Base-by-base conservation (phyloP, 1,140 invertebrate genomes). In the Neodiprion lecontei region DNA sequence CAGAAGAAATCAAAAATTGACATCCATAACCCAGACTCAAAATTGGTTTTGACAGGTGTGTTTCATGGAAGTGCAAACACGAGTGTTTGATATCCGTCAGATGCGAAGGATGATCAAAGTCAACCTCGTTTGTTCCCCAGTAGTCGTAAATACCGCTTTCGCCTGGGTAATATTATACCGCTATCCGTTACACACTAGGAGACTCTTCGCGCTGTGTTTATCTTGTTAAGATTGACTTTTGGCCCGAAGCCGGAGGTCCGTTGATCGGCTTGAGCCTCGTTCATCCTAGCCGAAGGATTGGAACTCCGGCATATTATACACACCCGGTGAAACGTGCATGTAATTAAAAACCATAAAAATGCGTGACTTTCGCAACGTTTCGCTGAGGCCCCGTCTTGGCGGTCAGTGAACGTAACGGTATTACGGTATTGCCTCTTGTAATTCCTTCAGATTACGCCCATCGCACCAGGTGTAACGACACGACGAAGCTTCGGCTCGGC, bases 351-450 rank as follows among this genome's bases (percentile, higher is more conserved):
- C 5, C 53, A 61, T 61, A 61, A 61, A 61, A 61, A 61, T 61
- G 53, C n/a, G 11, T 61, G 53, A 61, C 53, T 61, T 61, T 61
- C 53, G 53, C 53, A 61, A 61, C n/a, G 53, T 61, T 61, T 61
- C 53, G 53, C 53, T 9, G 53, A 40, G 28, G 28, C n/a, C n/a
- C 53, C 53, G 53, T 61, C 5, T 61, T 61, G 11, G 53, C 53
- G 53, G 53, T 61, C 53, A 61, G 53, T 17, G 53, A 61, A 61
- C 53, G 53, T 61, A 61, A 61, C 53, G 53, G 53, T 9, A 61
- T 61, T 61, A 61, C 53, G n/a, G 53, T 61, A 14, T 14, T 61
- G n/a, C 53, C 53, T 61, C 53, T 61, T 61, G 53, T 61, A 17
- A 14, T 61, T 12, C n/a, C n/a, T 12, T 17, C 53, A 14, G 53